These are phyloP conservation scores for Crossocerus cetratus DNA, from an alignment of 2,888 invertebrate genomes.

Conservation along the genomic window DNA sequence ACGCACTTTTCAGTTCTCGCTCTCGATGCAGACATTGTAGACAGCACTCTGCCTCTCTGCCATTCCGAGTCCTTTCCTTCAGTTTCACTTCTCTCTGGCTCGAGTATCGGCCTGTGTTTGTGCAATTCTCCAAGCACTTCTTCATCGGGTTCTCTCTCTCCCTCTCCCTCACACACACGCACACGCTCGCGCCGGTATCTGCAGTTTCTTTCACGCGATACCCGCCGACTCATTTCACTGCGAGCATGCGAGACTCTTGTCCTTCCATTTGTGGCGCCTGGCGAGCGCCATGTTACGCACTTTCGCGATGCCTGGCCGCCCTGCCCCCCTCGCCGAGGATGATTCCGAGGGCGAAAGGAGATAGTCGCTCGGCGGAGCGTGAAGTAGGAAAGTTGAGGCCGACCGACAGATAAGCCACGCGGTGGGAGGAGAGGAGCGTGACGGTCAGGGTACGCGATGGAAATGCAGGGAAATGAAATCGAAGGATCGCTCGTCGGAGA, in stretches of 20 bases:
- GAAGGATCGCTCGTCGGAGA: background rate
- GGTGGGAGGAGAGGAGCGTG: background rate
- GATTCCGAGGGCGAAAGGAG: constrained; percentile 55
- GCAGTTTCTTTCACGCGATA: constrained; percentile 26
- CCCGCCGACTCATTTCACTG: constrained; percentile 37
- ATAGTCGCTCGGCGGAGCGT: constrained; percentile 1
- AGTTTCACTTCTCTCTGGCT: background rate
- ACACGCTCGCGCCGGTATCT: no score
- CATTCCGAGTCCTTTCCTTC: no score
- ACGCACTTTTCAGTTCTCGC: no score
- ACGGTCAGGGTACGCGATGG: background rate
- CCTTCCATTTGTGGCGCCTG: constrained; percentile 59
- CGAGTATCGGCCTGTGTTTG: background rate
- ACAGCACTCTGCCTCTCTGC: no score
- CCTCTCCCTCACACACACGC: no score
- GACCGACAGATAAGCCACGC: constrained; percentile 1
- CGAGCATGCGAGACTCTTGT: constrained; percentile 26
- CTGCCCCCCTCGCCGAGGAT: constrained; percentile 33
- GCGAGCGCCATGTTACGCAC: constrained; percentile 52
- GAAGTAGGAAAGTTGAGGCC: constrained; percentile 2
- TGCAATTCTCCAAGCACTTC: no score
- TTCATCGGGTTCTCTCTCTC: background rate
- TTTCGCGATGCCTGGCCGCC: constrained; percentile 43
- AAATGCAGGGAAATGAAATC: background rate
- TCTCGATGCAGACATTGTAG: no score